These are phyloP conservation scores for Brachionichthys hirsutus DNA, from an alignment of 2,113 vertebrate species.

Conservation along the genomic window DNA sequence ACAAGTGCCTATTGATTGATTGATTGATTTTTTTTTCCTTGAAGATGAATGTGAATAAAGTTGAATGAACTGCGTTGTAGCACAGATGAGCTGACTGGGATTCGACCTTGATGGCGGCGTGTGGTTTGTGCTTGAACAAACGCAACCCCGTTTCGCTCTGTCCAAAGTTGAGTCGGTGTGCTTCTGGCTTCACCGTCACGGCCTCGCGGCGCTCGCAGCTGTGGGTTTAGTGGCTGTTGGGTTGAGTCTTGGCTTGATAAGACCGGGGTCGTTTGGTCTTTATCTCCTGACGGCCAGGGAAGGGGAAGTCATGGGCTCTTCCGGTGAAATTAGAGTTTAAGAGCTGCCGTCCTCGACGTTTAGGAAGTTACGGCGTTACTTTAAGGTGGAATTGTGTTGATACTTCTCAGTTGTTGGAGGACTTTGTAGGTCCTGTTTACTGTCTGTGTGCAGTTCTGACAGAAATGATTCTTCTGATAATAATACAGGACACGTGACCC, in stretches of 20 bases:
- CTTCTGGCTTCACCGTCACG: not conserved
- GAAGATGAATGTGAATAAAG: too few relatives aligned
- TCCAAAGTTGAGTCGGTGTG: conserved; percentile 11
- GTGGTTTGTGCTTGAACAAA: not conserved
- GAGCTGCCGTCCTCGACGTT: too few relatives aligned
- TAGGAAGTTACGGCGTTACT: too few relatives aligned
- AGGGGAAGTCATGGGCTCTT: not conserved
- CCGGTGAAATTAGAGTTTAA: not conserved
- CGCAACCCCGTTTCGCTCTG: not conserved
- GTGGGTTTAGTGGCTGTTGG: not conserved
- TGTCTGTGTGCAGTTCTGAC: too few relatives aligned
- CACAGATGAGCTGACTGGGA: too few relatives aligned
- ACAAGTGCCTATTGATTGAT: too few relatives aligned
- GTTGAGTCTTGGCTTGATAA: conserved; percentile 24
- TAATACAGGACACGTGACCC: not conserved
- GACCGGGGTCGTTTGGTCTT: not conserved
- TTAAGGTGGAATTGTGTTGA: too few relatives aligned
- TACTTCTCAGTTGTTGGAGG: too few relatives aligned
- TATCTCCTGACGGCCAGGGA: not conserved
- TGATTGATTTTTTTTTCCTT: too few relatives aligned
- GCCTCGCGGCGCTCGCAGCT: not conserved
- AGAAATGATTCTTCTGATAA: not conserved
- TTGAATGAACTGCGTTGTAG: too few relatives aligned
- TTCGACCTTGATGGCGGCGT: not conserved
- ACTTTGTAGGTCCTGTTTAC: too few relatives aligned